Percentiles rank a stretch among this genome's conserved stretches.
Evolutionary conservation across 2,113 vertebrate species (phyloP).

Genomic region (Agelaius tricolor): DNA sequence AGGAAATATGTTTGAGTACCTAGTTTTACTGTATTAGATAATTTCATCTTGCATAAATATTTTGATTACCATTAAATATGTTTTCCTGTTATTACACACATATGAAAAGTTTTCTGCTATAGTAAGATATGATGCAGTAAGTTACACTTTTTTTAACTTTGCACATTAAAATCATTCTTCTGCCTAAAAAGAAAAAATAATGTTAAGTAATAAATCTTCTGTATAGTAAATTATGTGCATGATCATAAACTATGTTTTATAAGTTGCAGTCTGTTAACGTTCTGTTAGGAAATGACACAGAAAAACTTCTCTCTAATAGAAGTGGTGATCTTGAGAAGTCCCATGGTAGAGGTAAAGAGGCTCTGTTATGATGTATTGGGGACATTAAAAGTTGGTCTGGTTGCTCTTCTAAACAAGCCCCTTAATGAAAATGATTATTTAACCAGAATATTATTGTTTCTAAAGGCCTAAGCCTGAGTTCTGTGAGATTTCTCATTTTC

Average conservation of each 20-base stretch:
- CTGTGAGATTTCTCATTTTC: not conserved
- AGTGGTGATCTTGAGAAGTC: not conserved
- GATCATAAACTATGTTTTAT: not conserved
- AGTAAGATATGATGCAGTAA: not conserved
- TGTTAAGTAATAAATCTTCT: not conserved
- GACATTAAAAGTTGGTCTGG: not conserved
- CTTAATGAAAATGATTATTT: not conserved
- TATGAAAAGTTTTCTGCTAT: not conserved
- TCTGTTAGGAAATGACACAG: not conserved
- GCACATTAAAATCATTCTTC: not conserved
- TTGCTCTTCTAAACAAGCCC: not conserved
- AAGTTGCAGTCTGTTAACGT: not conserved
- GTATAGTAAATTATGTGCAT: not conserved
- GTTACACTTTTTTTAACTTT: not conserved
- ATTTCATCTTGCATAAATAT: not conserved
- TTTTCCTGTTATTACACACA: not conserved
- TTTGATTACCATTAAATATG: not conserved
- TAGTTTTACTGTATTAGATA: not conserved
- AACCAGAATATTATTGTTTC: not conserved
- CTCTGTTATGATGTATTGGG: not conserved
- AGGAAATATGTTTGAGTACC: not conserved
- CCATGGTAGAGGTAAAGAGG: not conserved
- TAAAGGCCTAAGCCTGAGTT: not conserved
- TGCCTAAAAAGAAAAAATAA: not conserved
- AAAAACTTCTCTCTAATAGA: not conserved